A percentile compares a stretch with the other conserved stretches of the same genome.
phyloP scores from a whole-genome alignment of 2,113 vertebrate genomes.

The Rhinolophus ferrumequinum region DNA sequence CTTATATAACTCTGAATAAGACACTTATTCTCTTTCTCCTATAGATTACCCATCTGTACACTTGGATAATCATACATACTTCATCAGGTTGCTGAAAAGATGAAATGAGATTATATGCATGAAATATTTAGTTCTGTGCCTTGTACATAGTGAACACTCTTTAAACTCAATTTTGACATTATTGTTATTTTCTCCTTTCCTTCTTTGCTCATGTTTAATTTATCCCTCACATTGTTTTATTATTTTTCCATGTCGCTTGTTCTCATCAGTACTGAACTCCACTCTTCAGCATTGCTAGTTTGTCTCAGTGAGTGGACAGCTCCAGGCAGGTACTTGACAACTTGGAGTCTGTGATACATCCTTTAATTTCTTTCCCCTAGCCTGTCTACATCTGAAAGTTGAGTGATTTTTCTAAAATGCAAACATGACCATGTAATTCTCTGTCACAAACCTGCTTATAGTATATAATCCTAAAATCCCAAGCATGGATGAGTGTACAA shows the following conservation, averaged over 20 bases:
- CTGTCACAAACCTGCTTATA: not conserved
- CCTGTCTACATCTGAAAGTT: not conserved
- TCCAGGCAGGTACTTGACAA: not conserved
- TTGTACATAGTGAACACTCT: not conserved
- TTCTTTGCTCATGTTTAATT: conserved; percentile 11
- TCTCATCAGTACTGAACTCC: not conserved
- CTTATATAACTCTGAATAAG: not conserved
- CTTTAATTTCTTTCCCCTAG: conserved; percentile 12
- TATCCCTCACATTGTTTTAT: not conserved
- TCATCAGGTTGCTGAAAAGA: not conserved
- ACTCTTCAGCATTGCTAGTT: not conserved
- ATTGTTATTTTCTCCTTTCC: not conserved
- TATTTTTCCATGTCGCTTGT: not conserved
- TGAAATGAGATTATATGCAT: not conserved
- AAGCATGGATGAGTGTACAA: not conserved
- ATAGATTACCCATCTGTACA: not conserved
- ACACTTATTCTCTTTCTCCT: not conserved
- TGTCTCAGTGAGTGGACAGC: not conserved
- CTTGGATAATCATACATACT: not conserved
- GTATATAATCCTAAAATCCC: not conserved
- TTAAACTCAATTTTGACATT: not conserved
- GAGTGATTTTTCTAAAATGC: conserved; percentile 34
- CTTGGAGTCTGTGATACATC: not conserved
- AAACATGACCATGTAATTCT: not conserved
- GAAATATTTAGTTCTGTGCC: not conserved